phyloP scores from a whole-genome alignment of 2,797 vertebrate species.

The Sebastes vulpes region DNA sequence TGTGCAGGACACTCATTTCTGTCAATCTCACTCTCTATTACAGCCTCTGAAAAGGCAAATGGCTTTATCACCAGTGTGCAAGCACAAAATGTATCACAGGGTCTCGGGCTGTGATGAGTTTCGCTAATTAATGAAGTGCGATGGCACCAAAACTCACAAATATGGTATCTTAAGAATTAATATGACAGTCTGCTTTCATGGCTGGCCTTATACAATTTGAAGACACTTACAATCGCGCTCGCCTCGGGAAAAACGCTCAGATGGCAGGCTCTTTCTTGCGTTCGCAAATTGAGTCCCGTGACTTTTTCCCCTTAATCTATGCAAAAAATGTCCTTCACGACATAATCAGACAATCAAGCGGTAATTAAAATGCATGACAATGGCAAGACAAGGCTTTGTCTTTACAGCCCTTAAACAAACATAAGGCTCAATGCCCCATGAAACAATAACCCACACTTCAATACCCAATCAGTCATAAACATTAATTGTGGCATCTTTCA shows the following conservation, averaged over 20 bases:
- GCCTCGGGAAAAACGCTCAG: not conserved
- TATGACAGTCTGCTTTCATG: slow-evolving; percentile 30
- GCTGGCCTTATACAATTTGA: not conserved
- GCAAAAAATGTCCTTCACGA: slow-evolving; percentile 26
- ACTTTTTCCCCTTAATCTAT: slow-evolving; percentile 14
- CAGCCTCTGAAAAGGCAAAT: slow-evolving; percentile 43
- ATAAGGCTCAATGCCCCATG: slow-evolving; percentile 74
- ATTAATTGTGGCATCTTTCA: slow-evolving; percentile 78
- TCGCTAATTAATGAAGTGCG: slow-evolving; percentile 61
- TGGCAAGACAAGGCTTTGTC: slow-evolving; percentile 48
- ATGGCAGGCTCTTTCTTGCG: not conserved
- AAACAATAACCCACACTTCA: slow-evolving; percentile 72
- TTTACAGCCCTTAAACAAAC: slow-evolving; percentile 75
- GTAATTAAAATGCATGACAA: slow-evolving; percentile 57
- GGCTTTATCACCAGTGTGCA: slow-evolving; percentile 47
- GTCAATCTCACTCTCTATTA: slow-evolving; percentile 40
- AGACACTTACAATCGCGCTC: not conserved
- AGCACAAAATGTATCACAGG: slow-evolving; percentile 25
- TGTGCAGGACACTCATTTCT: slow-evolving; percentile 33
- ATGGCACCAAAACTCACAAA: slow-evolving; percentile 49
- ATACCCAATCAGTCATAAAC: slow-evolving; percentile 78
- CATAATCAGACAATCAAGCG: slow-evolving; percentile 48
- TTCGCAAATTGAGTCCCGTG: not conserved
- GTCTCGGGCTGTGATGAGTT: slow-evolving; percentile 49
- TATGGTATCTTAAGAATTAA: slow-evolving; percentile 38